phyloP scores from a whole-genome alignment of 2,113 vertebrate genomes.

The Carassius gibelio region DNA sequence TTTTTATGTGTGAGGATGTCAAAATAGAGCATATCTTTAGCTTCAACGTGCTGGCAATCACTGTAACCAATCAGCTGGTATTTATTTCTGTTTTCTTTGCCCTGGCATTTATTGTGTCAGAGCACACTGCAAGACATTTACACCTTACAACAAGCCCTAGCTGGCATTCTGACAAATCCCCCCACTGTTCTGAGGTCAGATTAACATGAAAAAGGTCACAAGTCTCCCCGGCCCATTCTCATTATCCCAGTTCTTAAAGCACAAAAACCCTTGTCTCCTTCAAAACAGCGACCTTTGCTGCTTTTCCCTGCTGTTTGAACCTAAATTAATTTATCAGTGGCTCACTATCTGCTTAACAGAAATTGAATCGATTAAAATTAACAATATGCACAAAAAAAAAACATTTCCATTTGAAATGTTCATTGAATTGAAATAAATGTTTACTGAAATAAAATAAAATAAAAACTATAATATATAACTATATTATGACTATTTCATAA shows the following conservation, averaged over 20 bases:
- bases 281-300: constrained; percentile 7
- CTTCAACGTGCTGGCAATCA: not conserved
- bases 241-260: constrained; percentile 10
- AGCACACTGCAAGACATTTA: constrained; percentile 59
- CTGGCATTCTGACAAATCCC: constrained; percentile 37
- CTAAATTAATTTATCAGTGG: not conserved
- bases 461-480: too few relatives aligned
- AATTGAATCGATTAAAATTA: too few relatives aligned
- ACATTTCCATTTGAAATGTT: too few relatives aligned
- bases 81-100: constrained; percentile 51
- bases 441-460: too few relatives aligned
- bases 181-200: constrained; percentile 30
- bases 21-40: not conserved
- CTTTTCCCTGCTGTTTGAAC: not conserved
- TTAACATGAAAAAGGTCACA: constrained; percentile 38
- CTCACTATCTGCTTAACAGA: not conserved
- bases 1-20: not conserved
- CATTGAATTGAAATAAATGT: too few relatives aligned
- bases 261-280: not conserved
- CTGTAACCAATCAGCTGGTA: not conserved
- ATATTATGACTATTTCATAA: too few relatives aligned
- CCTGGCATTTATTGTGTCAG: constrained; percentile 51
- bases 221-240: not conserved
- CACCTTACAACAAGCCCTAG: constrained; percentile 48
- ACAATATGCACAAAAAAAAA: too few relatives aligned